phyloP scores from a whole-genome alignment of 2,888 invertebrate species.

The Mechanitis messenoides region DNA sequence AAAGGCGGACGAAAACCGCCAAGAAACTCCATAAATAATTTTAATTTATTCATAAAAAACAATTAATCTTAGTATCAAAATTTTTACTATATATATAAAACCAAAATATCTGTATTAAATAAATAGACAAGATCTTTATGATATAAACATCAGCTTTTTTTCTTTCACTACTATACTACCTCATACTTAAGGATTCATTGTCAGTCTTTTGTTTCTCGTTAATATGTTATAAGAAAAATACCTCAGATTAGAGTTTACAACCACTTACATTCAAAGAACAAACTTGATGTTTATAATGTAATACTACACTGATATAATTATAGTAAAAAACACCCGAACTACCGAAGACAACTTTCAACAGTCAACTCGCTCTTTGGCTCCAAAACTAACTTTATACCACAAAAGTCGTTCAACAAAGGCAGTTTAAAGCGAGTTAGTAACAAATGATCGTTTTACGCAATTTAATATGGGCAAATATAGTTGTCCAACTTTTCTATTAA shows the following conservation, averaged over 20 bases:
- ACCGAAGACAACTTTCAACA: constrained; percentile 21
- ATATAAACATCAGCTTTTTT: no score
- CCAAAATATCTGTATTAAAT: no score
- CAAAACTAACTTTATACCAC: constrained; percentile 27
- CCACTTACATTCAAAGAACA: neutral
- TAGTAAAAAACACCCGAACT: constrained; percentile 10
- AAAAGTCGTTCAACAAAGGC: constrained; percentile 28
- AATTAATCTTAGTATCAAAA: no score
- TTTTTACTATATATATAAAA: no score
- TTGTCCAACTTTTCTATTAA: neutral
- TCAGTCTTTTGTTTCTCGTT: no score
- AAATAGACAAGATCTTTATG: no score
- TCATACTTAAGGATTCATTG: no score
- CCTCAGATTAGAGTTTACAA: neutral
- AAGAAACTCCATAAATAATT: no score
- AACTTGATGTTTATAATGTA: neutral
- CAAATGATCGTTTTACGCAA: constrained; percentile 27
- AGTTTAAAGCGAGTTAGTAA: constrained; percentile 27
- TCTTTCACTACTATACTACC: no score
- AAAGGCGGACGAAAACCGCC: no score
- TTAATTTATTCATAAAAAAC: no score
- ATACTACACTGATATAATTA: neutral
- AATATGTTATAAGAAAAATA: no score
- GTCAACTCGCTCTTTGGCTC: constrained; percentile 20
- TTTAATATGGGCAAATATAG: constrained; percentile 23